Evolutionary conservation across 2,113 vertebrate species (phyloP), one percentile per base, ranked within the genome.

Genomic region (Ibidorhyncha struthersii): DNA sequence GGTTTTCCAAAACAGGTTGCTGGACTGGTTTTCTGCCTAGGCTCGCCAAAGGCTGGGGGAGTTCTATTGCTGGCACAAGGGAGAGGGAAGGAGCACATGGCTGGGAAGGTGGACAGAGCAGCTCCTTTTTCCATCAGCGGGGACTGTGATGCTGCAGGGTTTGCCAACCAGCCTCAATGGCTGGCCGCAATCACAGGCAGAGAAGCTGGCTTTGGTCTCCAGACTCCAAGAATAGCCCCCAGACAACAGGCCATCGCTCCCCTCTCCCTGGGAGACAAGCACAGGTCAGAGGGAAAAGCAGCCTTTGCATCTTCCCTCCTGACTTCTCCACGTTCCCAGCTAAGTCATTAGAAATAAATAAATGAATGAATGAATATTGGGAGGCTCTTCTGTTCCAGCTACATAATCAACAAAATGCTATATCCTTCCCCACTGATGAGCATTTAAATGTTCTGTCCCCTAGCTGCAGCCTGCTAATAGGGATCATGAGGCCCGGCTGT

Each of bases 51-150:
- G 47, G 73, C 73, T 84, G 47, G 26, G 50, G 38, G 47, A 74
- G 32, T 17, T 61, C 65, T 78, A 0, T 1, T 81, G 77, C 90
- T 90, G 65, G 87, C 81, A 66, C 0, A 0, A 47, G 40, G 70
- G 27, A 88, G 17, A 69, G 70, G 65, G 22, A 61, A 93, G 82
- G 59, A 94, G 25, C 84, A 76, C 1, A 2, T 58, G 70, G 14
- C 70, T 94, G 78, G 74, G 78, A 87, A 91, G 78, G 81, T 93
- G 66, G 87, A 82, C 65, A 72, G 93, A 79, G 66, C 43, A 85
- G n/a, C 90, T 91, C 36, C 34, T 79, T 72, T 69, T 69, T 91
- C 59, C 78, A 85, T 66, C 78, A 67, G 66, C 3, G 0, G 3
- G 81, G 62, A 69, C 23, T 4, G 32, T 47, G 66, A 40, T 85